Conservation (phyloP, 2,888 invertebrate species). For the Apotomis betuletana region DNA sequence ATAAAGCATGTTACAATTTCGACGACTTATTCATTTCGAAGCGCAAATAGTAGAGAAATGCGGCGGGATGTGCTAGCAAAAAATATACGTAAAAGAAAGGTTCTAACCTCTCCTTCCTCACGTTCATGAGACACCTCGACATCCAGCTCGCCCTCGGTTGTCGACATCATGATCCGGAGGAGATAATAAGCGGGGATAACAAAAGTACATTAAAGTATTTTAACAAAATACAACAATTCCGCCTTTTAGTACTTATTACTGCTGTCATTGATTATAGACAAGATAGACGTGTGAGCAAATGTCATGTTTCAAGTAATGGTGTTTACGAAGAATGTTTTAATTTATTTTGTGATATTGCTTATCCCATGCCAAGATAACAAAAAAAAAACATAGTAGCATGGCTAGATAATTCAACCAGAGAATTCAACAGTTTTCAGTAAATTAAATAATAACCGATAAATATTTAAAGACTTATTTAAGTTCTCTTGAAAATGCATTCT, state of each 20-base stretch:
- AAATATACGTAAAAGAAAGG: slow-evolving; percentile 46
- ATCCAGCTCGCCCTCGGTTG: slow-evolving; percentile 85
- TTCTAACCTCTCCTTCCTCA: slow-evolving; percentile 87
- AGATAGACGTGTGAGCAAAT: slow-evolving; percentile 43
- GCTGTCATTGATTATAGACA: slow-evolving; percentile 60
- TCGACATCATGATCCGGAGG: slow-evolving; percentile 73
- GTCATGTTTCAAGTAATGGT: slow-evolving; percentile 14
- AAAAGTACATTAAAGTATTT: slow-evolving; percentile 65
- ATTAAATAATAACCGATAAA: too few relatives aligned
- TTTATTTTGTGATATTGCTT: too few relatives aligned
- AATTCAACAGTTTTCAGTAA: too few relatives aligned
- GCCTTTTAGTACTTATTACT: slow-evolving; percentile 53
- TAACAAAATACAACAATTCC: slow-evolving; percentile 62
- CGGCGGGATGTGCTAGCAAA: slow-evolving; percentile 10
- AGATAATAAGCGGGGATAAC: slow-evolving; percentile 51
- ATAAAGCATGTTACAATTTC: slow-evolving; percentile 9
- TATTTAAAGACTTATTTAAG: too few relatives aligned
- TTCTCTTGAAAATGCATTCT: too few relatives aligned
- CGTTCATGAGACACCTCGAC: slow-evolving; percentile 84
- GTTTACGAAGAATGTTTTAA: slow-evolving; percentile 17
- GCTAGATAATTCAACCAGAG: too few relatives aligned
- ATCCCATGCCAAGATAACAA: too few relatives aligned
- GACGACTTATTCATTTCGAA: neutral
- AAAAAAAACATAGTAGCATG: too few relatives aligned
- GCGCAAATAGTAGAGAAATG: slow-evolving; percentile 40